These are phyloP conservation scores for Drosophila serrata DNA, from an alignment of 1,140 invertebrate genomes.

Conservation along the genomic window DNA sequence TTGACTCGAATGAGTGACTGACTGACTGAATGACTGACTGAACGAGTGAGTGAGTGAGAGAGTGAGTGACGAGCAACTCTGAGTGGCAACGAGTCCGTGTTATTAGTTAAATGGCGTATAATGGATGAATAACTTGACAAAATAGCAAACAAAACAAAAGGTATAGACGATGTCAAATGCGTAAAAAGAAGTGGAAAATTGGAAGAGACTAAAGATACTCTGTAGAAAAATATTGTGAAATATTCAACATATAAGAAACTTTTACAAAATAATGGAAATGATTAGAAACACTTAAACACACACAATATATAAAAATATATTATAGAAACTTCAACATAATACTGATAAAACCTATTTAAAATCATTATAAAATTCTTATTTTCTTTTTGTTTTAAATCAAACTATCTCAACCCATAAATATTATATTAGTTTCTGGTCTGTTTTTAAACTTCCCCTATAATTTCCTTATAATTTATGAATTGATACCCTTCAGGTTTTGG, in stretches of 20 bases:
- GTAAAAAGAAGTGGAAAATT: not conserved
- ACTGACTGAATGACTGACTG: slow-evolving; percentile 37
- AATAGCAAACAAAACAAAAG: slow-evolving; percentile 61
- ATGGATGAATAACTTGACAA: slow-evolving; percentile 76
- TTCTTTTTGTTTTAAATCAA: too few species aligned
- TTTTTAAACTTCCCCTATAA: not conserved
- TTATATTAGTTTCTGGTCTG: too few species aligned
- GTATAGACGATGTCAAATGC: slow-evolving; percentile 14
- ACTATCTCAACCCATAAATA: too few species aligned
- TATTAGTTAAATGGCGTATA: slow-evolving; percentile 82
- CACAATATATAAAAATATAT: not conserved
- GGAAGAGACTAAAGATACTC: not conserved
- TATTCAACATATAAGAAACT: too few species aligned
- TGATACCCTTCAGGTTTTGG: slow-evolving; percentile 6
- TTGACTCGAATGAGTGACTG: slow-evolving; percentile 47
- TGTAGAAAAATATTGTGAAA: not conserved
- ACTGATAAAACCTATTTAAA: not conserved
- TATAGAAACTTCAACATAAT: not conserved
- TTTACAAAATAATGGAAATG: fast-evolving
- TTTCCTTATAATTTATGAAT: slow-evolving; percentile 12
- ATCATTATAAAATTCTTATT: not conserved
- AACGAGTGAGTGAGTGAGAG: slow-evolving; percentile 16
- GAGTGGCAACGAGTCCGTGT: slow-evolving; percentile 51
- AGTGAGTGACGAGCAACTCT: slow-evolving; percentile 40
- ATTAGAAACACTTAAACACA: not conserved